Evolutionary conservation across 2,113 vertebrate species (phyloP).

Genomic region (Oryzias melastigma): DNA sequence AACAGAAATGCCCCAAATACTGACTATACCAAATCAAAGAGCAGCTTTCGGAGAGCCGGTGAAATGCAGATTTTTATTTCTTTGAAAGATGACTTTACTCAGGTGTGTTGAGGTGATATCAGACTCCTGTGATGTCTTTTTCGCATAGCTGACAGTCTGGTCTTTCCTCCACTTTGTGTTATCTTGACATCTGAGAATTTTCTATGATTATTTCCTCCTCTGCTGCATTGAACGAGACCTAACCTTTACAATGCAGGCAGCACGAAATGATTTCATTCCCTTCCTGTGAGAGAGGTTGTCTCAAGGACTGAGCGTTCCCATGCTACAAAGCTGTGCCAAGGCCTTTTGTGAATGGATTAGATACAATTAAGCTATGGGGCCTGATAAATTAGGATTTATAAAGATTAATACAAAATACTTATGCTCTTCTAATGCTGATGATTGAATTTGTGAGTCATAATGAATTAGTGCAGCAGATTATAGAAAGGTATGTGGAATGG

Average conservation of each 20-base stretch:
- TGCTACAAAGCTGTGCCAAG: conserved; percentile 69
- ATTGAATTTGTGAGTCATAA: conserved; percentile 77
- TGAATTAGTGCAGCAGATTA: conserved; percentile 68
- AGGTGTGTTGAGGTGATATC: conserved; percentile 4
- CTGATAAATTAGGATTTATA: conserved; percentile 79
- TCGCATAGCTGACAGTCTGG: conserved; percentile 24
- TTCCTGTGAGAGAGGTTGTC: conserved; percentile 69
- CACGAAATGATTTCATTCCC: conserved; percentile 60
- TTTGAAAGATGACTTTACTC: conserved; percentile 23
- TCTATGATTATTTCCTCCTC: conserved; percentile 61
- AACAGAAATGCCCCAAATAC: conserved; percentile 30
- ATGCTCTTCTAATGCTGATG: conserved; percentile 70
- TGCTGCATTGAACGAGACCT: conserved; percentile 51
- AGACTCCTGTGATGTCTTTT: conserved; percentile 31
- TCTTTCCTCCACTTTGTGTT: conserved; percentile 35
- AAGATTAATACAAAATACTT: conserved; percentile 78
- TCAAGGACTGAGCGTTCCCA: conserved; percentile 72
- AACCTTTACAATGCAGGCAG: conserved; percentile 65
- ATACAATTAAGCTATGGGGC: conserved; percentile 73
- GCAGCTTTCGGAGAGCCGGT: conserved; percentile 25
- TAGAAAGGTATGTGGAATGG: conserved; percentile 55
- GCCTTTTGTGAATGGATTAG: conserved; percentile 77
- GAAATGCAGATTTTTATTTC: conserved; percentile 18
- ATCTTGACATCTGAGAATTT: conserved; percentile 61
- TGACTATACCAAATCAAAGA: conserved; percentile 33